Conservation (phyloP, 2,888 invertebrate species). For the Mesorhabditis belari region DNA sequence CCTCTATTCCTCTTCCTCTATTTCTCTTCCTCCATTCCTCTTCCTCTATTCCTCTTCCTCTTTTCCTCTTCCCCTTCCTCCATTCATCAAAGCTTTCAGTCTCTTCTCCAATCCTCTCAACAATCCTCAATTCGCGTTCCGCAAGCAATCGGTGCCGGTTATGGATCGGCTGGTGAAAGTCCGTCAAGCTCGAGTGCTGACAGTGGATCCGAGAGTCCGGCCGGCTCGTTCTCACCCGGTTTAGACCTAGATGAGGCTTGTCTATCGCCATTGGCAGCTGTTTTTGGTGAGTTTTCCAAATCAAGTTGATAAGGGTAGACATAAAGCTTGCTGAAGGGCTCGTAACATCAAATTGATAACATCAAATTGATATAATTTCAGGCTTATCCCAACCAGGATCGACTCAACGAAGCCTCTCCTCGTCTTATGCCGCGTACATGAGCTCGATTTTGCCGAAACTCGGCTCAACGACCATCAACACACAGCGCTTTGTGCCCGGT, state of each 20-base stretch:
- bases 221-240: constrained; percentile 43
- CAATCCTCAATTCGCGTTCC: background rate
- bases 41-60: too few relatives aligned
- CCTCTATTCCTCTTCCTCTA: too few relatives aligned
- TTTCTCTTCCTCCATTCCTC: too few relatives aligned
- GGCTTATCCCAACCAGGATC: too few relatives aligned
- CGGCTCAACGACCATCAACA: too few relatives aligned
- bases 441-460: too few relatives aligned
- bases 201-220: constrained; percentile 44
- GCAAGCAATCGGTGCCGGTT: constrained; percentile 15
- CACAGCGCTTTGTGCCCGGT: background rate
- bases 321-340: too few relatives aligned
- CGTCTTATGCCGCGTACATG: background rate
- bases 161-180: constrained; percentile 39
- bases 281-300: background rate
- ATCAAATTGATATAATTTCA: too few relatives aligned
- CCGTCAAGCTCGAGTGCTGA: constrained; percentile 32
- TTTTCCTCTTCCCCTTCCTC: too few relatives aligned
- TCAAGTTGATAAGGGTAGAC: too few relatives aligned
- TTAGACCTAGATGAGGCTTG: constrained; percentile 34
- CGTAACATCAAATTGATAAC: too few relatives aligned
- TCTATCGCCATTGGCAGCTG: background rate
- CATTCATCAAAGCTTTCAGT: background rate
- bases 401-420: background rate
- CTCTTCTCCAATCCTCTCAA: background rate